Base-by-base conservation (phyloP, 2,113 vertebrate genomes). In the Microtus pennsylvanicus region DNA sequence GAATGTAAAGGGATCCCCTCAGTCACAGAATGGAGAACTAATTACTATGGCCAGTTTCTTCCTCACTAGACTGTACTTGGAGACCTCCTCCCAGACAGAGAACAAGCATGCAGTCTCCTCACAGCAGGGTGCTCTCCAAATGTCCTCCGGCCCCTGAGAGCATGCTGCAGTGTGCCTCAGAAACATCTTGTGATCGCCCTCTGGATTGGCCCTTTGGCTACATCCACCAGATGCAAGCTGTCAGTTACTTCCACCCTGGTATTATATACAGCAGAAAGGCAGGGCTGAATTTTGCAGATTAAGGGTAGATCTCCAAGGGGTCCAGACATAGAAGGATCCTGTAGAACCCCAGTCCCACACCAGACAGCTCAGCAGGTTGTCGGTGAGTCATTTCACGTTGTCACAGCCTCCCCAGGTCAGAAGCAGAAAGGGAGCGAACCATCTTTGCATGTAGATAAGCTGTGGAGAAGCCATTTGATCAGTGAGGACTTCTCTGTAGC, bases 301-400 rank as follows among this genome's bases (percentile, higher is more conserved):
- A 22, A 35, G 35, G 65, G 38, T 87, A 4, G 78, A 30, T 42
- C 33, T 91, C 17, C 12, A 12, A n/a, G 12, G 4, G 74, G 8
- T 22, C 22, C 10, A 86, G 50, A 22, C n/a, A 14, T 22, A 58
- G 35, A 1, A 2, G 13, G 2, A 42, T 65, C 12, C 24, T 30
- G 16, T 1, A 52, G 11, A 45, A 17, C 5, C 28, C 58, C 52
- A 65, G 1, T 38, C 7, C 22, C 28, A 35, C 5, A 35, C 7
- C 2, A n/a, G 26, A n/a, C 0, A 26, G 28, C 13, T 76, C 19
- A 26, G 14, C 45, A n/a, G 35, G 10, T 21, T 45, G 22, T 99
- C 7, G 98, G 99, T 45, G 99, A 97, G 19, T 99, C 98, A 97
- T 99, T 99, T 99, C 99, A 99, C 38, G 69, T 96, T 12, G 14